Conservation (phyloP, 1,140 invertebrate genomes). For the Aphelenchoides avenae region DNA sequence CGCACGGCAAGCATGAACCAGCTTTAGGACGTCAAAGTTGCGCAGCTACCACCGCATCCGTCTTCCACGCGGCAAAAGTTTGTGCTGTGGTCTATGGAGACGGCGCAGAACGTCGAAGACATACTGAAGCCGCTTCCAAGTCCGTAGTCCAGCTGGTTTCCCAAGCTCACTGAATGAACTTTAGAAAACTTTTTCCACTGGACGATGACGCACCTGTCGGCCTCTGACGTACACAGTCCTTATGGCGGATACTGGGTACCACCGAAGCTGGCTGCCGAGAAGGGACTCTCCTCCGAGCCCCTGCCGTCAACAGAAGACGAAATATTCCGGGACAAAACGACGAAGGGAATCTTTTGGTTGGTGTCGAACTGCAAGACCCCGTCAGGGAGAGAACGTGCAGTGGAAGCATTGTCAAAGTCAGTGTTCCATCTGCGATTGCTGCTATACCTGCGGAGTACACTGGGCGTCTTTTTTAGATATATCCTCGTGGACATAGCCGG, state of each 20-base stretch:
- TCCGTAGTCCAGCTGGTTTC: no score
- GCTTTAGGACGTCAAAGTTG: constrained; percentile 7
- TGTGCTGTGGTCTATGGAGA: constrained; percentile 7
- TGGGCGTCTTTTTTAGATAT: constrained; percentile 36
- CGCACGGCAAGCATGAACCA: no score
- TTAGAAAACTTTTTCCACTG: constrained; percentile 36
- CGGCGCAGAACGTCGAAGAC: no score
- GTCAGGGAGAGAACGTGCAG: constrained; percentile 36
- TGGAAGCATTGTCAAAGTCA: constrained; percentile 34
- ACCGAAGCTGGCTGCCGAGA: constrained; percentile 11
- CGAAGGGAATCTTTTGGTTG: constrained; percentile 27
- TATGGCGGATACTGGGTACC: constrained; percentile 36
- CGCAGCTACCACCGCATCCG: neutral
- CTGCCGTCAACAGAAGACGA: constrained; percentile 10
- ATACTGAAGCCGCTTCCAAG: no score
- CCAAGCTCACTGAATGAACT: no score
- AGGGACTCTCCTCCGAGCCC: constrained; percentile 10
- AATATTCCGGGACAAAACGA: constrained; percentile 25
- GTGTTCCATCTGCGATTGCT: constrained; percentile 4
- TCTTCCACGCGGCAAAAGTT: constrained; percentile 17
- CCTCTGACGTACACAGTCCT: constrained; percentile 21
- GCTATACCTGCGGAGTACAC: no score
- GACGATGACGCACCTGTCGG: constrained; percentile 16
- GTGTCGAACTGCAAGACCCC: constrained; percentile 41
- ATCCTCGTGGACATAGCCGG: constrained; percentile 37